Percentiles rank a stretch among this genome's conserved stretches.
Evolutionary conservation across 92 coral and sea anemone genomes (phyloP).

Genomic region (Paramuricea clavata): DNA sequence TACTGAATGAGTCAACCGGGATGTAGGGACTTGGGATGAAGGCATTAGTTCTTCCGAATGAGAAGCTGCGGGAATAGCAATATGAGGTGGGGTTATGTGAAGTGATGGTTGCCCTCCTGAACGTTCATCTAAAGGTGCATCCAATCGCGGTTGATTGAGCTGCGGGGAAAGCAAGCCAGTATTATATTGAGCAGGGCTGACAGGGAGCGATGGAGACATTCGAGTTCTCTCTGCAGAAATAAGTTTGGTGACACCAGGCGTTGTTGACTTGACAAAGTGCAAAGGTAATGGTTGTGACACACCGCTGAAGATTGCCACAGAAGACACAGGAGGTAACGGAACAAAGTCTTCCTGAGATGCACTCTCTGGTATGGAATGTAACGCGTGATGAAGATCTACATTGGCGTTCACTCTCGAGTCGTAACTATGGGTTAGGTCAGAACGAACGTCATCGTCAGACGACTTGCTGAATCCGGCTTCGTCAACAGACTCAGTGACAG

Average conservation of each 20-base stretch:
- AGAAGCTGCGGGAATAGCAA: neutral
- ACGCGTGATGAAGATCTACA: neutral
- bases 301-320: neutral
- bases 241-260: neutral
- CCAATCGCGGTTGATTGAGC: neutral
- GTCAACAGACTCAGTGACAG: neutral
- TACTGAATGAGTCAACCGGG: neutral
- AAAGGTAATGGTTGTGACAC: slow-evolving; percentile 22
- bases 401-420: slow-evolving; percentile 14
- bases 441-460: neutral
- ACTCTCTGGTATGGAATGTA: slow-evolving; percentile 32
- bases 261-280: slow-evolving; percentile 13
- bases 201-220: neutral
- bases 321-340: neutral
- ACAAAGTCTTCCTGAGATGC: slow-evolving; percentile 27
- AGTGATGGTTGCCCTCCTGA: neutral
- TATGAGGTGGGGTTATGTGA: slow-evolving; percentile 13
- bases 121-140: neutral
- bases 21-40: neutral
- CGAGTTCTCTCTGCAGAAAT: neutral
- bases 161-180: neutral
- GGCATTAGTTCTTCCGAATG: neutral
- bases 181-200: neutral
- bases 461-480: neutral
- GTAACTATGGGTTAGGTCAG: neutral